Evolutionary conservation across 2,888 invertebrate species (phyloP), one percentile per base, ranked within the genome.

Genomic region (Tortrix viridana): DNA sequence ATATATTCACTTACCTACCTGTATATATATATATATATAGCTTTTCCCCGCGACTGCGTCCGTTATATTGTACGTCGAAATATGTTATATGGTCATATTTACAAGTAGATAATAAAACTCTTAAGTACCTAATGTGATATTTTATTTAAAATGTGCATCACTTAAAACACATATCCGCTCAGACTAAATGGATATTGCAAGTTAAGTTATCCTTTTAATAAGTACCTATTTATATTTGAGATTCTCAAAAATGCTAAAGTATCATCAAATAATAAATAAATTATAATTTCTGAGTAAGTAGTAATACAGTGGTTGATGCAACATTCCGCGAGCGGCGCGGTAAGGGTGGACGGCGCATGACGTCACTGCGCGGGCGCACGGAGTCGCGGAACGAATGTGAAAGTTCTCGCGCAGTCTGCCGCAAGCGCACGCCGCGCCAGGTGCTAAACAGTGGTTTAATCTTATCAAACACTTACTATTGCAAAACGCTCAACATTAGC

Each of bases 331-430:
- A n/a, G 48, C 26, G 26, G 19, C 14, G 19, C 20, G 32, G 41
- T 26, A 7, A 43, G 54, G 48, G 67, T 63, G 59, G 58, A 74
- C 65, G 63, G 73, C 71, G 69, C 69, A 79, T 88, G 89, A 87
- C 88, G 88, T 88, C 89, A 88, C 81, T 79, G 79, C 60, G 65
- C 55, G 74, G 78, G 74, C 79, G 79, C 82, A 83, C 12, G 80
- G 87, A 86, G 86, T 86, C 84, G 80, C 80, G 74, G 76, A 85
- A 81, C 84, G 85, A 89, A 90, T 90, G 91, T 91, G 91, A 91
- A 91, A 91, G 91, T 91, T 89, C 85, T 75, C 69, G 79, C 22
- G 38, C 79, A 79, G 81, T 79, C 67, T 68, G 71, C 70, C 71
- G 79, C 71, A 81, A 83, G 75, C 78, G 74, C 75, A 75, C 82